Evolutionary conservation across 2,888 invertebrate species (phyloP).

Genomic region (Tetranychus piercei): DNA sequence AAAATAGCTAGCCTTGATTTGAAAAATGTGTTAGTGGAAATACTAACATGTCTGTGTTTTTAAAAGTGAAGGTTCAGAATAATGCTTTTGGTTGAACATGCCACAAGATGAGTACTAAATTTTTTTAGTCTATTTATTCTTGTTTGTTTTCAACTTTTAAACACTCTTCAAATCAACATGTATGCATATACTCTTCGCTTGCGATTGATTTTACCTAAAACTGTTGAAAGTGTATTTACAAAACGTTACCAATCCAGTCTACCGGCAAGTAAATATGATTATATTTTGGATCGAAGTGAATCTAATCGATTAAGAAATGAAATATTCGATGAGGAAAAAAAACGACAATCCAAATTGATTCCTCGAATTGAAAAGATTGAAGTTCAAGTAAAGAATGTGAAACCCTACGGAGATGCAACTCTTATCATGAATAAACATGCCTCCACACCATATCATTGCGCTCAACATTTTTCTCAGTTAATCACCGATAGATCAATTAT

Average conservation of each 20-base stretch:
- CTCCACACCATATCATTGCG: conserved; percentile 81
- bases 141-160: too few species aligned
- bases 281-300: conserved; percentile 2
- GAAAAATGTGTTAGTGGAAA: too few species aligned
- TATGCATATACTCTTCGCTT: too few species aligned
- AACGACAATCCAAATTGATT: conserved; percentile 49
- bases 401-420: conserved; percentile 44
- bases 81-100: too few species aligned
- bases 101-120: too few species aligned
- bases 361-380: conserved; percentile 79
- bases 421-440: conserved; percentile 74
- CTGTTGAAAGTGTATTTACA: neutral
- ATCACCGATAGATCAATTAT: conserved; percentile 51
- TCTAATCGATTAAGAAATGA: neutral
- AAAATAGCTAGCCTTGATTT: too few species aligned
- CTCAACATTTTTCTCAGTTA: conserved; percentile 59
- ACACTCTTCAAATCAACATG: too few species aligned
- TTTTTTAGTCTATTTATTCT: too few species aligned
- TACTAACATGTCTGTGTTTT: too few species aligned
- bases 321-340: conserved; percentile 56
- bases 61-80: too few species aligned
- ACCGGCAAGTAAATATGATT: neutral
- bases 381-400: conserved; percentile 55
- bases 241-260: neutral
- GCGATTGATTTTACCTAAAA: neutral